Percentiles rank a stretch among this genome's conserved stretches.
phyloP scores from a whole-genome alignment of 2,888 invertebrate species.

The Pinctada fucata region DNA sequence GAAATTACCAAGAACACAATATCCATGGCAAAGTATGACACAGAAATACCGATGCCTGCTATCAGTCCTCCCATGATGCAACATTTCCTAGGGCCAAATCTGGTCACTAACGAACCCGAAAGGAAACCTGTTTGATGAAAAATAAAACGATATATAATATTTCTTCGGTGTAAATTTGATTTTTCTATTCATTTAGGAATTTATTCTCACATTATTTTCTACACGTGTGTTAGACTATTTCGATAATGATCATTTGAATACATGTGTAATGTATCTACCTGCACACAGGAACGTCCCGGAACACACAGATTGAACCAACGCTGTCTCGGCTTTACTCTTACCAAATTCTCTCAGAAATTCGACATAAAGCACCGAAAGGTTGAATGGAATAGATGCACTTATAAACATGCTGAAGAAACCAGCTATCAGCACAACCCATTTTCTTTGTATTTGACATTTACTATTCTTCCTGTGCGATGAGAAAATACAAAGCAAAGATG shows the following conservation, averaged over 20 bases:
- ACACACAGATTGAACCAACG: slow-evolving; percentile 32
- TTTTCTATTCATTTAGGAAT: no score
- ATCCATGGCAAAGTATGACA: not conserved
- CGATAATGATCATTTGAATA: no score
- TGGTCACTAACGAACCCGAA: not conserved
- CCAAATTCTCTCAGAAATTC: slow-evolving; percentile 35
- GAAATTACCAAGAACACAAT: not conserved
- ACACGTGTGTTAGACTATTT: no score
- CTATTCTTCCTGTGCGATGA: not conserved
- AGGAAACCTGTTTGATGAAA: not conserved
- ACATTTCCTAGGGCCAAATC: not conserved
- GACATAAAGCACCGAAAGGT: slow-evolving; percentile 34
- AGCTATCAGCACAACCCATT: slow-evolving; percentile 29
- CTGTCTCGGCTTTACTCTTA: slow-evolving; percentile 35
- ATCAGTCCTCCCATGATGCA: not conserved
- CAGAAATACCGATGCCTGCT: not conserved
- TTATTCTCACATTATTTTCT: no score
- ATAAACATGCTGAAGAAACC: slow-evolving; percentile 17
- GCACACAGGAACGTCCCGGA: slow-evolving; percentile 26
- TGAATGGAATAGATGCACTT: slow-evolving; percentile 24
- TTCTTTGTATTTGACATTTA: not conserved
- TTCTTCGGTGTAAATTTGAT: no score
- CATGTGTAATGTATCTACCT: no score
- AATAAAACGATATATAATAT: no score
- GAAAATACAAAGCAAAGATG: no score